Conservation (phyloP, 2,113 vertebrate genomes). For the Choloepus hoffmanni region DNA sequence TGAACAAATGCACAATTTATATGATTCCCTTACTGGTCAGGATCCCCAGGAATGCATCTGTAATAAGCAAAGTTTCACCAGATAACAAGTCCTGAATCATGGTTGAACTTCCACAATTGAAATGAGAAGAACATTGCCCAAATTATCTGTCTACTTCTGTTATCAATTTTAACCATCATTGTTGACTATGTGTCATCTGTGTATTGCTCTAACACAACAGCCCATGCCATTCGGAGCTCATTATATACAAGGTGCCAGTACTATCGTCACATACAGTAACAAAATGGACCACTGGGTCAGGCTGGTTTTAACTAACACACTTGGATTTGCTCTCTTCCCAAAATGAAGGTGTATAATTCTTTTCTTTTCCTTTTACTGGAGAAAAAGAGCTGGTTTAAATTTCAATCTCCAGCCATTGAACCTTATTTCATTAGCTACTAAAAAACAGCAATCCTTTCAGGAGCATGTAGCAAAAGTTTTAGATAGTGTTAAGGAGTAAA, state of each 20-base stretch:
- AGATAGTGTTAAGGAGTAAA: background rate
- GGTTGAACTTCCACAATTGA: background rate
- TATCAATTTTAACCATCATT: background rate
- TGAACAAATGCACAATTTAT: background rate
- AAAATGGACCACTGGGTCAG: background rate
- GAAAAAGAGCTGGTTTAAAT: background rate
- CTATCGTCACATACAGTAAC: background rate
- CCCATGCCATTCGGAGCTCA: fast-evolving
- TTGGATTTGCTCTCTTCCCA: background rate
- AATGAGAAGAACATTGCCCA: constrained; percentile 27
- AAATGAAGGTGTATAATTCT: background rate
- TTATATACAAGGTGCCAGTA: background rate
- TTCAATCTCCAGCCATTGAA: background rate
- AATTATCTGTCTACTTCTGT: background rate
- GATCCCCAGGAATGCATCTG: background rate
- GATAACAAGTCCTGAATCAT: background rate
- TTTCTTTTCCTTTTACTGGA: background rate
- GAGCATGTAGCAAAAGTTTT: background rate
- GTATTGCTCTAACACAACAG: background rate
- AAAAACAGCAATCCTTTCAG: background rate
- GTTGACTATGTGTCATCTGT: background rate
- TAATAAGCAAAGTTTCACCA: background rate
- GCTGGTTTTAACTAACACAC: background rate
- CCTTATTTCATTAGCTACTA: background rate
- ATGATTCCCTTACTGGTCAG: background rate